Percentiles rank a stretch among this genome's conserved stretches.
Evolutionary conservation across 92 coral and sea anemone genomes (phyloP).

Genomic region (Siderastrea siderea): DNA sequence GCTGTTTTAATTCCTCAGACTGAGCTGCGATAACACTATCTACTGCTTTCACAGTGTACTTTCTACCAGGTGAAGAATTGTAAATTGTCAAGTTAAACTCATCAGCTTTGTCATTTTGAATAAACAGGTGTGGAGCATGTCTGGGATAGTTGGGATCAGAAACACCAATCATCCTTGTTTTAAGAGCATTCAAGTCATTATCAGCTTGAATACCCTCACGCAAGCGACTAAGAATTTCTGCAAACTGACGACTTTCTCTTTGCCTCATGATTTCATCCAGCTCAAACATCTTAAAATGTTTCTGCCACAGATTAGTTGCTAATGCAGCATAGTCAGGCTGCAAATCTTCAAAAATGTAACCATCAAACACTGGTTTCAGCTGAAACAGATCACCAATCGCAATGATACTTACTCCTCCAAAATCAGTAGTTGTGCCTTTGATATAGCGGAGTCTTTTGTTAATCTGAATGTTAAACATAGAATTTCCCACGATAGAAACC

Average conservation of each 20-base stretch:
- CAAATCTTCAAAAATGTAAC: constrained; percentile 46
- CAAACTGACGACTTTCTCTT: constrained; percentile 59
- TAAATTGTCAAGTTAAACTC: constrained; percentile 9
- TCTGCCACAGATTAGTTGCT: constrained; percentile 44
- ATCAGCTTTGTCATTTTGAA: constrained; percentile 10
- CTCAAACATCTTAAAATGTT: constrained; percentile 54
- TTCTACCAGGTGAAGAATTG: constrained; percentile 7
- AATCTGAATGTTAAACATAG: constrained; percentile 55
- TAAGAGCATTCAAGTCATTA: constrained; percentile 6
- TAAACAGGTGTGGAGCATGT: constrained; percentile 19
- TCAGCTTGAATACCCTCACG: constrained; percentile 58
- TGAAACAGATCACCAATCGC: constrained; percentile 72
- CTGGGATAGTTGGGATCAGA: neutral
- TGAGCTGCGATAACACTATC: constrained; percentile 28
- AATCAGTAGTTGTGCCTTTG: constrained; percentile 41
- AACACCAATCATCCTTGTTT: neutral
- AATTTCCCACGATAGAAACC: constrained; percentile 65
- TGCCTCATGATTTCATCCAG: constrained; percentile 57
- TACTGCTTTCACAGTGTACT: constrained; percentile 17
- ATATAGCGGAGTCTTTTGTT: constrained; percentile 58
- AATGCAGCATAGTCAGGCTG: constrained; percentile 25
- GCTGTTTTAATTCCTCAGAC: neutral
- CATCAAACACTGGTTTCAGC: constrained; percentile 49
- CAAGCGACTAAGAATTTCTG: constrained; percentile 43
- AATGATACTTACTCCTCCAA: constrained; percentile 63